Percentiles rank a stretch among this genome's conserved stretches.
Conservation (phyloP, 2,797 vertebrate species). For the Chelmon rostratus region DNA sequence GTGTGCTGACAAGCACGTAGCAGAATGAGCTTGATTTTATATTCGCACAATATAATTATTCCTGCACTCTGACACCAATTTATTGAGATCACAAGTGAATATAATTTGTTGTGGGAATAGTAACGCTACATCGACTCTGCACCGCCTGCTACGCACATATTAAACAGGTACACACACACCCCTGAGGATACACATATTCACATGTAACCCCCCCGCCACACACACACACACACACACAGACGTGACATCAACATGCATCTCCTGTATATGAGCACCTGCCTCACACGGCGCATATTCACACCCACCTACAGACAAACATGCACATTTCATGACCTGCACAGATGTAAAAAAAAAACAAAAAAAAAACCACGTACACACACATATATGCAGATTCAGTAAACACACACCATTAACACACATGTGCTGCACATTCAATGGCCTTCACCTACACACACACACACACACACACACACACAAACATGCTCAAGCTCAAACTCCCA, state of each 20-base stretch:
- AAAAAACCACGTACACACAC: not conserved
- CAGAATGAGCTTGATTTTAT: constrained; percentile 63
- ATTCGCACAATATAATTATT: constrained; percentile 68
- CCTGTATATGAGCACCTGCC: not conserved
- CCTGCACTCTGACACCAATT: constrained; percentile 72
- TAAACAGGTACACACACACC: constrained; percentile 51
- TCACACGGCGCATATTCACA: constrained; percentile 11
- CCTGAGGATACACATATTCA: not conserved
- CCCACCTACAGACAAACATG: constrained; percentile 9
- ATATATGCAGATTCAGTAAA: constrained; percentile 1
- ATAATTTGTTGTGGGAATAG: constrained; percentile 77
- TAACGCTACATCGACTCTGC: constrained; percentile 43
- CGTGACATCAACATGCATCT: constrained; percentile 8
- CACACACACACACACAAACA: not conserved
- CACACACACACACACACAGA: not conserved
- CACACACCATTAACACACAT: constrained; percentile 3
- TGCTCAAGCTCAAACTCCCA: constrained; percentile 15
- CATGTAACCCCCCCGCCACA: not conserved
- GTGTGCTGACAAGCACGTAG: constrained; percentile 24
- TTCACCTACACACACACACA: not conserved
- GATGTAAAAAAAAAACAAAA: not conserved
- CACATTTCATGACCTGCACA: not conserved
- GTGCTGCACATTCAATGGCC: not conserved
- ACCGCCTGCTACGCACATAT: constrained; percentile 34
- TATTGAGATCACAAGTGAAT: constrained; percentile 73